Evolutionary conservation across 2,888 invertebrate species (phyloP).

Genomic region (Stenurella melanura): DNA sequence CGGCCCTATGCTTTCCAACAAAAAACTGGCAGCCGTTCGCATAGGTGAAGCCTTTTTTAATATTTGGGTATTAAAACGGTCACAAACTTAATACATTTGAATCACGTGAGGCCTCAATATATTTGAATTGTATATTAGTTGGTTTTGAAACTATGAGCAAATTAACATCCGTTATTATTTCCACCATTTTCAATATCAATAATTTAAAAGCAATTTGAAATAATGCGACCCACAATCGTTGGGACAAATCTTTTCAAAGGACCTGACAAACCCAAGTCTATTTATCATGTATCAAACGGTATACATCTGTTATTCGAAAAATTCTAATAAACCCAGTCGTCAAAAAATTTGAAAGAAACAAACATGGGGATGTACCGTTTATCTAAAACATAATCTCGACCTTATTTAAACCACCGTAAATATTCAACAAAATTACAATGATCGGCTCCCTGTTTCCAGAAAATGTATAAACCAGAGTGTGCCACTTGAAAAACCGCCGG

Average conservation of each 20-base stretch:
- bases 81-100: too few species aligned
- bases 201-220: background rate
- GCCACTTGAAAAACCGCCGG: slow-evolving; percentile 60
- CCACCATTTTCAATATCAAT: too few species aligned
- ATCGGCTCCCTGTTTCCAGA: slow-evolving; percentile 46
- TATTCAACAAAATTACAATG: slow-evolving; percentile 42
- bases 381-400: slow-evolving; percentile 15
- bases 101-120: too few species aligned
- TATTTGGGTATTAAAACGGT: too few species aligned
- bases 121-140: too few species aligned
- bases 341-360: background rate
- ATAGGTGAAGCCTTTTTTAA: too few species aligned
- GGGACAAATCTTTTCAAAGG: background rate
- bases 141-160: too few species aligned
- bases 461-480: slow-evolving; percentile 46
- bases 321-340: background rate
- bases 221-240: background rate
- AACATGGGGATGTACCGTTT: slow-evolving; percentile 5
- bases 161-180: too few species aligned
- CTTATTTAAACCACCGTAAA: slow-evolving; percentile 35
- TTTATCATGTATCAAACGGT: background rate
- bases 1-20: too few species aligned
- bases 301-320: slow-evolving; percentile 12
- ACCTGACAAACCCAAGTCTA: background rate
- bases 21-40: too few species aligned